Conservation (phyloP, 2,113 vertebrate genomes). For the Axis porcinus region DNA sequence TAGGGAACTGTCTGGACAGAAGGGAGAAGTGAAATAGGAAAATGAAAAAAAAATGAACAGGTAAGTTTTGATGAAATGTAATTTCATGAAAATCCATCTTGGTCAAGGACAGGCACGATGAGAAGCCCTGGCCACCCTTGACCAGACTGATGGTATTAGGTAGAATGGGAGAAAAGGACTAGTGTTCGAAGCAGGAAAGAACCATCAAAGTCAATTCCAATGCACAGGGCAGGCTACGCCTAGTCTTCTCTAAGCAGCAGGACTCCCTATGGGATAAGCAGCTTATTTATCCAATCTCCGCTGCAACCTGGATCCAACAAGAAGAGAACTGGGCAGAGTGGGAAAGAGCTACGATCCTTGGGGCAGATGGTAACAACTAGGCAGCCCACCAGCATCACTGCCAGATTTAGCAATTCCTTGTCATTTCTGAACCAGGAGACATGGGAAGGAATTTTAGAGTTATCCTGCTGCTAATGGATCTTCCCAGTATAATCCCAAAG, state of each 20-base stretch:
- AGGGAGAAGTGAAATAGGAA: background rate
- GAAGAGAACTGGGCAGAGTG: background rate
- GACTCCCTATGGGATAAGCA: background rate
- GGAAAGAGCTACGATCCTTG: background rate
- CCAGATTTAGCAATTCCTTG: background rate
- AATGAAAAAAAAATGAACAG: background rate
- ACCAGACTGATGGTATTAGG: background rate
- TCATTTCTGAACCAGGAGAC: background rate
- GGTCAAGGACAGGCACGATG: background rate
- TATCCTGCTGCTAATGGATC: background rate
- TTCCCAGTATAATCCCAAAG: background rate
- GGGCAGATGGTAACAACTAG: background rate
- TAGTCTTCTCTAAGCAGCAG: background rate
- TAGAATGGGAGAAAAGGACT: background rate
- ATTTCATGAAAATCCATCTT: background rate
- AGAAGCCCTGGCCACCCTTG: background rate
- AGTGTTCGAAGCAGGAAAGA: background rate
- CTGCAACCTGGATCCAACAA: background rate
- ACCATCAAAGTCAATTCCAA: background rate
- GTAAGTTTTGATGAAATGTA: background rate
- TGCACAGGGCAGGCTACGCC: background rate
- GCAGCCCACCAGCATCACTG: fast-evolving
- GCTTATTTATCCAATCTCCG: background rate
- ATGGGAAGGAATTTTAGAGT: background rate
- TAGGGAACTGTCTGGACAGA: background rate